A percentile compares a stretch with the other conserved stretches of the same genome.
Evolutionary conservation across 2,113 vertebrate genomes (phyloP).

Genomic region (Thymallus thymallus): DNA sequence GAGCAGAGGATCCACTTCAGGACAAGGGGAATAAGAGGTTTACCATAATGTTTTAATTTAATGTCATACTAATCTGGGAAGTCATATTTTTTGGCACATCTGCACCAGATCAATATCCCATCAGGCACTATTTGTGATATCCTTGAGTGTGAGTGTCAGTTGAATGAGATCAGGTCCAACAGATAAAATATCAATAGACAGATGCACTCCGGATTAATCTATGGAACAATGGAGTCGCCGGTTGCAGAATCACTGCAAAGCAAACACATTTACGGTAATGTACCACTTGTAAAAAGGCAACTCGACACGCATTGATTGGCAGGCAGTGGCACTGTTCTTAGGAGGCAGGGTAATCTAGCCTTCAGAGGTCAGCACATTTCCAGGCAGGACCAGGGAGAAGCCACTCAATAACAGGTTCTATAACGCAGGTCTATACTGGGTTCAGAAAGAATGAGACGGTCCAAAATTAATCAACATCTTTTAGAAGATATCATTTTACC

Average conservation of each 20-base stretch:
- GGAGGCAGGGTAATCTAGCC: constrained; percentile 60
- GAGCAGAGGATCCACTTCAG: neutral
- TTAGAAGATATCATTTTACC: neutral
- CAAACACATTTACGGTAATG: constrained; percentile 74
- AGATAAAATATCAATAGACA: neutral
- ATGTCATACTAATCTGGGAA: too few relatives aligned
- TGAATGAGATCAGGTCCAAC: neutral
- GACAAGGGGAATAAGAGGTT: neutral
- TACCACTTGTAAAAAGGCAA: constrained; percentile 56
- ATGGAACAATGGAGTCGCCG: constrained; percentile 56
- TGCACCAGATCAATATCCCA: too few relatives aligned
- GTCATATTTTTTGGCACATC: neutral
- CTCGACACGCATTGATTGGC: constrained; percentile 63
- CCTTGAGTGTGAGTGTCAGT: neutral
- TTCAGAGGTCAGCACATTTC: constrained; percentile 63
- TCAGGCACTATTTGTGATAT: neutral
- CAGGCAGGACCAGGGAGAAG: constrained; percentile 40
- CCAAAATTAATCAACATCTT: constrained; percentile 15
- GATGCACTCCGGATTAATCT: constrained; percentile 45
- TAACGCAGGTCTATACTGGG: neutral
- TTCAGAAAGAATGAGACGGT: constrained; percentile 1
- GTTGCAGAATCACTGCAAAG: constrained; percentile 57
- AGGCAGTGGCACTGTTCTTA: constrained; percentile 50
- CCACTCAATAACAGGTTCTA: constrained; percentile 16
- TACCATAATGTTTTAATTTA: too few relatives aligned